Evolutionary conservation across 2,113 vertebrate species (phyloP), one percentile per base, ranked within the genome.

Genomic region (Urocynchramus pylzowi): DNA sequence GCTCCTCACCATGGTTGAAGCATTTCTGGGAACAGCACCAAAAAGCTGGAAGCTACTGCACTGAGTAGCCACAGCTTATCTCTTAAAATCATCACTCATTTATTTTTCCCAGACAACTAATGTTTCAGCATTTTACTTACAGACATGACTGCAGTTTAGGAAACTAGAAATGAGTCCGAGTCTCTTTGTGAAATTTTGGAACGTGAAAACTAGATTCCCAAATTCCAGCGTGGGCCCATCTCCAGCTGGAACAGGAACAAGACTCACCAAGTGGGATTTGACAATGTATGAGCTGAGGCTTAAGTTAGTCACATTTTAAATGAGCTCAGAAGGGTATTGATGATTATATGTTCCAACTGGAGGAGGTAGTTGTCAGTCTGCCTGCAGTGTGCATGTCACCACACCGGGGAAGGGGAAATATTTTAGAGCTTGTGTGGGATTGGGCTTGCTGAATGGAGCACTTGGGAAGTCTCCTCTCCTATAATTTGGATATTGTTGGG

Each of bases 11-110:
- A 87, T 94, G 94, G 90, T 89, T 96, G 91, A 96, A 97, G 93
- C 95, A 96, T 96, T 97, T 96, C 95, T 96, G 97, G 96, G 96
- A 96, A 96, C 89, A 95, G 89, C 82, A 96, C 95, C 97, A 97
- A 96, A 97, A 93, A 86, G 57, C 94, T 96, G 93, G 87, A 88
- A 94, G 84, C 85, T 95, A 97, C 92, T 84, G 74, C 76, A 86
- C 47, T 84, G 83, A 96, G 89, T 88, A 96, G 84, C 95, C 93
- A 89, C 94, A 91, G 87, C 84, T 84, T 90, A 45, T 85, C 63
- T 81, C 89, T 92, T 91, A 95, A 95, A 90, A 81, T 53, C 71
- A 91, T 82, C 87, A 81, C 39, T 90, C 90, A 64, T 92, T 92
- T 94, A 60, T 95, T 91, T 91, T 94, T 87, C 90, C 80, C 91